Evolutionary conservation across 1,140 invertebrate species (phyloP), one percentile per base, ranked within the genome.

Genomic region (Stratiolaelaps scimitus): DNA sequence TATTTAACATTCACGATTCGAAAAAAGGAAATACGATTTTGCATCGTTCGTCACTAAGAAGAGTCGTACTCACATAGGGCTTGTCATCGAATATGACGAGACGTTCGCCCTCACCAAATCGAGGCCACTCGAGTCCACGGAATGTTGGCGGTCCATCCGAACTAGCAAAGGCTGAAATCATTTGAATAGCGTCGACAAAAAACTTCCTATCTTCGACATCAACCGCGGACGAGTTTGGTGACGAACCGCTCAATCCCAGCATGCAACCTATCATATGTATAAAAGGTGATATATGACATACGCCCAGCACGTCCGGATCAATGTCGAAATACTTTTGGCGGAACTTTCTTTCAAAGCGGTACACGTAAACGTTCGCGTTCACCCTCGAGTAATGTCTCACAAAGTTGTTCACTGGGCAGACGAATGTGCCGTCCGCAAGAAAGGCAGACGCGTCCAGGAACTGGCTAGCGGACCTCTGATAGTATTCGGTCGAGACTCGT

Each of bases 271-370:
- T 60, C 15, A 26, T 29, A 34, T 17, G 53, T 17, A 60, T 60
- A 26, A 60, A 0, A 15, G 53, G 53, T 34, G 53, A 60, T 1
- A 60, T 60, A 10, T 60, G 53, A 60, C 34, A 60, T 15, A 34
- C 53, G 4, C 53, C 53, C 15, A 60, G 15, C 26, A 60, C 34
- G 26, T 15, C 23, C 15, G 15, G 53, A 60, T 60, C 53, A 10
- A 60, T 29, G 17, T 26, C 17, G 10, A 19, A 26, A 10, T 60
- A 60, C 15, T 60, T 60, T 26, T 23, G 15, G 26, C 26, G 13
- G 17, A 60, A 20, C 26, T 29, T 15, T 26, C 23, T 60, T n/a
- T 60, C 53, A 10, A 60, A 60, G 15, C 23, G 53, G 26, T 60
- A 60, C 15, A 60, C 23, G 26, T 60, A 60, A 15, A 60, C 53